These are phyloP conservation scores for Phrynocephalus guinanensis DNA, from an alignment of 2,797 vertebrate genomes.

Conservation along the genomic window DNA sequence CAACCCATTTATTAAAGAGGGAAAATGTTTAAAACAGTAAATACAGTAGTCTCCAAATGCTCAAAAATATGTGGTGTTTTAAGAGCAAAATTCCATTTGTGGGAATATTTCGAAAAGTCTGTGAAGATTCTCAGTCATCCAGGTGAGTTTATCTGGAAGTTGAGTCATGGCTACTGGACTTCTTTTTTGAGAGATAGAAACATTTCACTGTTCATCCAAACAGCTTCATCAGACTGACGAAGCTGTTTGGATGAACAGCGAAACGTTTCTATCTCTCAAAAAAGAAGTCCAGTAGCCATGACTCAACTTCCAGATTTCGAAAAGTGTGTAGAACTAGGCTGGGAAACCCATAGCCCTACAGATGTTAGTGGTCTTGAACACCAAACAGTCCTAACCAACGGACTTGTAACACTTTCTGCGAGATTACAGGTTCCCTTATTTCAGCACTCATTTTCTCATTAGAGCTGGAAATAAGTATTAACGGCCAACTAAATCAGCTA, in stretches of 20 bases:
- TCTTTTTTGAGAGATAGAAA: no score
- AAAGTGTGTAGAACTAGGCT: neutral
- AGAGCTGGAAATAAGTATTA: neutral
- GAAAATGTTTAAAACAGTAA: slow-evolving; percentile 7
- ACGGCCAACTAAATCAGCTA: neutral
- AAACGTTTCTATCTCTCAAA: no score
- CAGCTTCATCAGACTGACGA: no score
- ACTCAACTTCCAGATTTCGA: neutral
- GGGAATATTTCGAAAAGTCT: neutral
- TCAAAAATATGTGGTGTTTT: neutral
- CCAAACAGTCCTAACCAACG: neutral
- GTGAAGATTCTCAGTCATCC: no score
- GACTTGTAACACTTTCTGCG: neutral
- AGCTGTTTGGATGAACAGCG: no score
- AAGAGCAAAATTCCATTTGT: neutral
- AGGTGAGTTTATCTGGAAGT: no score
- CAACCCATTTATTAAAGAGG: neutral
- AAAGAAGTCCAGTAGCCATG: no score
- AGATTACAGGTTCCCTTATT: neutral
- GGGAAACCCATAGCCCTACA: neutral
- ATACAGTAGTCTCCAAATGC: neutral
- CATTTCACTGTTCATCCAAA: no score
- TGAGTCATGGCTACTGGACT: no score
- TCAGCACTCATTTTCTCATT: neutral
- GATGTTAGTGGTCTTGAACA: neutral